phyloP scores from a whole-genome alignment of 2,113 vertebrate species.

The Sarotherodon lohbergeri region DNA sequence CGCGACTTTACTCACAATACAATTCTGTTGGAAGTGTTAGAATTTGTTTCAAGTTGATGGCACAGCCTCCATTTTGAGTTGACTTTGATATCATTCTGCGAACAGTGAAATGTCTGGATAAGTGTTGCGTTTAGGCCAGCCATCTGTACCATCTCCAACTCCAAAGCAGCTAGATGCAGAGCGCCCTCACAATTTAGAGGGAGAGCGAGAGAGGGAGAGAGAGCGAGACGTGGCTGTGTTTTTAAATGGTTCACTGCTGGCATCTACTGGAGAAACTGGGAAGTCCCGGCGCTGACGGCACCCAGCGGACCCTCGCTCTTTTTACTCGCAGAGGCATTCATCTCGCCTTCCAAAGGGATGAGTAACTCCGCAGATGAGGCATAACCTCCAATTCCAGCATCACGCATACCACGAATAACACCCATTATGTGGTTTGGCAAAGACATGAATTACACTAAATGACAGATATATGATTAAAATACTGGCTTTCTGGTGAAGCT shows the following conservation, averaged over 20 bases:
- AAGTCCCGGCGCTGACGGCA: not conserved
- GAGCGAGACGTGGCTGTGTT: not conserved
- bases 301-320: not conserved
- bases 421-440: not conserved
- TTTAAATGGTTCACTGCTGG: constrained; percentile 67
- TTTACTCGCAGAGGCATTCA: not conserved
- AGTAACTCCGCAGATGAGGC: not conserved
- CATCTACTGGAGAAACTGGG: constrained; percentile 64
- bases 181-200: constrained; percentile 1
- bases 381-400: not conserved
- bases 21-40: constrained; percentile 72
- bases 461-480: not conserved
- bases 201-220: not conserved
- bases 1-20: constrained; percentile 67
- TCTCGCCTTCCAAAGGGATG: not conserved
- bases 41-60: constrained; percentile 71
- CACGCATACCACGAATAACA: not conserved
- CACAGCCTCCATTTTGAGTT: constrained; percentile 70
- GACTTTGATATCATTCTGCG: constrained; percentile 70
- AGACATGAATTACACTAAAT: not conserved
- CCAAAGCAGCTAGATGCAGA: constrained; percentile 52
- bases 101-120: constrained; percentile 71
- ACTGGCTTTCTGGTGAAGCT: not conserved
- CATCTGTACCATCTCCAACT: constrained; percentile 70
- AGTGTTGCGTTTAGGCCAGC: constrained; percentile 70